These are phyloP conservation scores for Pseudopleuronectes americanus DNA, from an alignment of 2,797 vertebrate genomes.

Conservation along the genomic window DNA sequence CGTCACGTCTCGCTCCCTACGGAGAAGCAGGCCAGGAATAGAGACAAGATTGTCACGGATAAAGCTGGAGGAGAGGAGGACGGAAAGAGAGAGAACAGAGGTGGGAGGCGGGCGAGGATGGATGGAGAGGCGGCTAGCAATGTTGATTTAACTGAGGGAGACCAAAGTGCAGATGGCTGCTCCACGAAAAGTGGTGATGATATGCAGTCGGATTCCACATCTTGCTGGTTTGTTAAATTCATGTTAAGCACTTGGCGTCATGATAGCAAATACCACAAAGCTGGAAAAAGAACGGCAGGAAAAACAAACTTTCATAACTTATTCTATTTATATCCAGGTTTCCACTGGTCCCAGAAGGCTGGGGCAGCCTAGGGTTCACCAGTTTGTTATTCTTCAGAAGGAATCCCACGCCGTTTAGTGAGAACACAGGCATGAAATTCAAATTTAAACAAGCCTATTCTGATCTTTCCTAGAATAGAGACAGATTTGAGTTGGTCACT, in stretches of 20 bases:
- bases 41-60: constrained; percentile 73
- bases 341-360: constrained; percentile 46
- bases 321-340: constrained; percentile 64
- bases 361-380: constrained; percentile 55
- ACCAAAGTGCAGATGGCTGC: constrained; percentile 33
- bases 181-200: constrained; percentile 7
- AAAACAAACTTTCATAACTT: constrained; percentile 42
- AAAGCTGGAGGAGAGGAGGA: constrained; percentile 60
- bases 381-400: constrained; percentile 70
- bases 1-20: constrained; percentile 65
- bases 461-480: constrained; percentile 47
- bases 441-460: constrained; percentile 29
- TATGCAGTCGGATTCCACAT: not conserved
- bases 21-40: constrained; percentile 74
- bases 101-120: constrained; percentile 63
- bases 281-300: constrained; percentile 1
- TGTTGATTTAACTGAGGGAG: constrained; percentile 47
- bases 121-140: constrained; percentile 46
- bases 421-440: constrained; percentile 49
- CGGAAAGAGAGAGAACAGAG: constrained; percentile 55
- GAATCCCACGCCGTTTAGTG: constrained; percentile 72
- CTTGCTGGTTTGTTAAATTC: constrained; percentile 11
- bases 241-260: constrained; percentile 6
- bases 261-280: constrained; percentile 12
- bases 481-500: constrained; percentile 33